A percentile compares a stretch with the other conserved stretches of the same genome.
Evolutionary conservation across 2,113 vertebrate species (phyloP).

Genomic region (Pao palembangensis): DNA sequence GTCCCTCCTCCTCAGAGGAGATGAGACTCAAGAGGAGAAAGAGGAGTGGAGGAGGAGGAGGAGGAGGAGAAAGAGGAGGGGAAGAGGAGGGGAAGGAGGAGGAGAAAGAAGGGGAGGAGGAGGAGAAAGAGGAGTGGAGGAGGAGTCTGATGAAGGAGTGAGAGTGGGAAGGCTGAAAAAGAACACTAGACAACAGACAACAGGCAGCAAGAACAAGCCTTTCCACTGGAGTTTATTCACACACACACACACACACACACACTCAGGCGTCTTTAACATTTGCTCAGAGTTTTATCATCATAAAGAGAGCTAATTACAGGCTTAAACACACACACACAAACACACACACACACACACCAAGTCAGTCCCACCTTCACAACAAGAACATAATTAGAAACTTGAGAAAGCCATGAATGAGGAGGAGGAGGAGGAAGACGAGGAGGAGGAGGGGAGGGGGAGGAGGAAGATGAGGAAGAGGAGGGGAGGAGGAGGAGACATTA

Average conservation of each 20-base stretch:
- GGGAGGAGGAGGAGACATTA: constrained; percentile 42
- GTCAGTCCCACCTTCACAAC: constrained; percentile 56
- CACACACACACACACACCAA: constrained; percentile 30
- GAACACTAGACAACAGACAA: too few relatives aligned
- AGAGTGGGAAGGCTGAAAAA: not conserved
- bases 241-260: constrained; percentile 16
- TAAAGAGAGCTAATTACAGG: constrained; percentile 72
- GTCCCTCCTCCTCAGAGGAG: too few relatives aligned
- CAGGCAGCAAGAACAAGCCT: too few relatives aligned
- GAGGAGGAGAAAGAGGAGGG: too few relatives aligned
- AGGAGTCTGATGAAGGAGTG: too few relatives aligned
- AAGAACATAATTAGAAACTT: constrained; percentile 69
- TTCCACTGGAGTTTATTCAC: too few relatives aligned
- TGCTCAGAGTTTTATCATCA: constrained; percentile 66
- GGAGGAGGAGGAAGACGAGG: constrained; percentile 2
- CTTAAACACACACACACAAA: constrained; percentile 38
- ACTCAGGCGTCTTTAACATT: constrained; percentile 44
- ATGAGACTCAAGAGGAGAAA: too few relatives aligned
- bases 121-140: too few relatives aligned
- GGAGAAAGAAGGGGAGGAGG: too few relatives aligned
- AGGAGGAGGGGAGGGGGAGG: constrained; percentile 27
- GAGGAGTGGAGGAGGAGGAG: too few relatives aligned
- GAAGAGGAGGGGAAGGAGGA: too few relatives aligned
- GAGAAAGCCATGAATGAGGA: constrained; percentile 51
- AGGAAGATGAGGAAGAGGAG: constrained; percentile 42